Evolutionary conservation across 2,888 invertebrate genomes (phyloP), one percentile per base, ranked within the genome.

Genomic region (Micoletzkya japonica): DNA sequence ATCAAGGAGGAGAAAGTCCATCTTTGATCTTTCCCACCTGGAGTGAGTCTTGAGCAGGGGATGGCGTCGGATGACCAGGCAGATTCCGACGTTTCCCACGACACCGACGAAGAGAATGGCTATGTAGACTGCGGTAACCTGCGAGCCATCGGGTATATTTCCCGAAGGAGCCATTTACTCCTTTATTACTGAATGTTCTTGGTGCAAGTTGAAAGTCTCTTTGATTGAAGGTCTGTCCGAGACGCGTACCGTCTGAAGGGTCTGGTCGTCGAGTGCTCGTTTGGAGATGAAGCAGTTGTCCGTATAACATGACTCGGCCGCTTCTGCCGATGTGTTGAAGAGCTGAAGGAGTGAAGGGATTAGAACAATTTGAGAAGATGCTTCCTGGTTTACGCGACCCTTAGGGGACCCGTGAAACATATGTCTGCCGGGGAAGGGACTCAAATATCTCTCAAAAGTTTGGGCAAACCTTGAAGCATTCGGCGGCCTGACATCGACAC

Each of bases 61-160:
- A 63, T 80, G 80, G n/a, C 72, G 61, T 50, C 74, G 68, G 70
- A 80, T 78, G 57, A 80, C 78, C 32, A 80, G 61, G 54, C 76
- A 77, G 1, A 77, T 79, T 4, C 72, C 70, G 4, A 75, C 54
- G 54, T 81, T 81, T 36, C 81, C 81, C 30, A 76, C 64, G 10
- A 79, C 70, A 26, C 81, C 81, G 20, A 78, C 50, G 4, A 76
- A 26, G 36, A 81, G 74, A 28, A 81, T 76, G 34, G 74, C 28
- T 2, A 74, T 26, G 54, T 81, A 78, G 26, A 76, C 61, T 7
- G 61, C 71, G 0, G 79, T 81, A 7, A 78, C 72, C 75, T 78
- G 71, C 17, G 67, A 72, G 26, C n/a, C n/a, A n/a, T n/a, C n/a
- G n/a, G n/a, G n/a, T n/a, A n/a, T 26, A 26, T 32, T 39, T 20